These are phyloP conservation scores for Oxycera nigricornis DNA, from an alignment of 2,888 invertebrate genomes.

Conservation along the genomic window DNA sequence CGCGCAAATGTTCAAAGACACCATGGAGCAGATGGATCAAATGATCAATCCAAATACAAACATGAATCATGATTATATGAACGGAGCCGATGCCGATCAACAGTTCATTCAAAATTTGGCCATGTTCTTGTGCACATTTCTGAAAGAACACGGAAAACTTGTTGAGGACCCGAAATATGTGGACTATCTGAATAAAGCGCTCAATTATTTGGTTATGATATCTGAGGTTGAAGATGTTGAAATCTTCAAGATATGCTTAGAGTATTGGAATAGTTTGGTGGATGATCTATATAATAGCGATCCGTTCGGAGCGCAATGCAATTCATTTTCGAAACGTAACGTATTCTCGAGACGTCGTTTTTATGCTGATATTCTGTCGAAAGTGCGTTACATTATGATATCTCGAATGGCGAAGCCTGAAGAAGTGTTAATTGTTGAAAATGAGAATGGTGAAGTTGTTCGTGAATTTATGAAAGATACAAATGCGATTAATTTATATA, in stretches of 20 bases:
- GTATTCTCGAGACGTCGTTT: slow-evolving; percentile 70
- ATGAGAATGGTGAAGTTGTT: slow-evolving; percentile 99
- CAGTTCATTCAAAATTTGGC: slow-evolving; percentile 99
- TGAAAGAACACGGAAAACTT: slow-evolving; percentile 93
- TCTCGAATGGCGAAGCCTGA: slow-evolving; percentile 99
- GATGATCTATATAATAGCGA: slow-evolving; percentile 91
- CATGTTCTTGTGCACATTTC: slow-evolving; percentile 93
- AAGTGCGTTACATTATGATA: slow-evolving; percentile 97
- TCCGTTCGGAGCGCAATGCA: slow-evolving; percentile 66
- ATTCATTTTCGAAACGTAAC: slow-evolving; percentile 55
- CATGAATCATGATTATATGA: slow-evolving; percentile 91
- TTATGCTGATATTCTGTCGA: slow-evolving; percentile 82
- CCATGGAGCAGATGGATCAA: slow-evolving; percentile 89
- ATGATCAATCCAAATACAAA: slow-evolving; percentile 93
- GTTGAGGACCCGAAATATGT: slow-evolving; percentile 83
- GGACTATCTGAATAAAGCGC: slow-evolving; percentile 79
- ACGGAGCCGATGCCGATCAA: slow-evolving; percentile 95
- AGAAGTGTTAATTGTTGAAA: slow-evolving; percentile 99
- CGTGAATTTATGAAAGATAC: slow-evolving; percentile 99
- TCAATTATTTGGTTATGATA: slow-evolving; percentile 87
- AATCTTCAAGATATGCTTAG: slow-evolving; percentile 99
- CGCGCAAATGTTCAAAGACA: slow-evolving; percentile 85
- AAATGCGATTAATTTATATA: slow-evolving; percentile 98
- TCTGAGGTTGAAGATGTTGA: slow-evolving; percentile 99
- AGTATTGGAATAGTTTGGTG: slow-evolving; percentile 96